phyloP scores from a whole-genome alignment of 2,888 invertebrate genomes.

The Tromatobia lineatoria region DNA sequence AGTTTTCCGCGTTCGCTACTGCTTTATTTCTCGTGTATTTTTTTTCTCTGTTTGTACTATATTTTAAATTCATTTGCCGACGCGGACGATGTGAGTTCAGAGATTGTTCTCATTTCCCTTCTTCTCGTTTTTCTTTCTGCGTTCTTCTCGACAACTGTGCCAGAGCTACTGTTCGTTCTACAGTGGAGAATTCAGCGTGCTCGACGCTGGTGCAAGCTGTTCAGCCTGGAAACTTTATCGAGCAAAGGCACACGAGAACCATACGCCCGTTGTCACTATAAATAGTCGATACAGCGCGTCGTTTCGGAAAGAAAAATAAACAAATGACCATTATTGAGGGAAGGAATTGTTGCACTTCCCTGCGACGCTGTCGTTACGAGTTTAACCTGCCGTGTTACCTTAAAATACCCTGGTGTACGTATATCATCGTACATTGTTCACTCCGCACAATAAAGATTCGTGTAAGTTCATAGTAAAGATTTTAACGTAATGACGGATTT shows the following conservation, averaged over 20 bases:
- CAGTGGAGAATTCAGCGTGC: slow-evolving; percentile 22
- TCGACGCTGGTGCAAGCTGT: slow-evolving; percentile 28
- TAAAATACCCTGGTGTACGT: background rate
- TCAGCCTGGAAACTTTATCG: slow-evolving; percentile 22
- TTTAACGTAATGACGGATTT: background rate
- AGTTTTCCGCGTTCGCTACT: slow-evolving; percentile 17
- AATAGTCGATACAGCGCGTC: slow-evolving; percentile 16
- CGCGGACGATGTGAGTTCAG: slow-evolving; percentile 31
- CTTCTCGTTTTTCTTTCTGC: slow-evolving; percentile 1
- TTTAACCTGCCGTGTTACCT: background rate
- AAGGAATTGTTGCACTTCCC: background rate
- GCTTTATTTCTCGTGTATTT: slow-evolving; percentile 26
- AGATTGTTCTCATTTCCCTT: slow-evolving; percentile 27
- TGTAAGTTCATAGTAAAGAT: background rate
- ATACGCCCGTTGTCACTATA: slow-evolving; percentile 38
- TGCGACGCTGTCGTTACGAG: background rate
- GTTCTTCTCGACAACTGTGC: slow-evolving; percentile 16
- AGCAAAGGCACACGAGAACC: slow-evolving; percentile 13
- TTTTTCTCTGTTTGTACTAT: background rate
- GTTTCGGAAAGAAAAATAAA: slow-evolving; percentile 15
- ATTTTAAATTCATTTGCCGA: slow-evolving; percentile 11
- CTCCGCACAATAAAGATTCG: background rate
- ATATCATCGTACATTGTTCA: background rate
- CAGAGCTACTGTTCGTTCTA: background rate
- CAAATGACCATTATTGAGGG: background rate